A percentile compares a stretch with the other conserved stretches of the same genome.
Evolutionary conservation across 2,797 vertebrate species (phyloP).

Genomic region (Dermochelys coriacea): DNA sequence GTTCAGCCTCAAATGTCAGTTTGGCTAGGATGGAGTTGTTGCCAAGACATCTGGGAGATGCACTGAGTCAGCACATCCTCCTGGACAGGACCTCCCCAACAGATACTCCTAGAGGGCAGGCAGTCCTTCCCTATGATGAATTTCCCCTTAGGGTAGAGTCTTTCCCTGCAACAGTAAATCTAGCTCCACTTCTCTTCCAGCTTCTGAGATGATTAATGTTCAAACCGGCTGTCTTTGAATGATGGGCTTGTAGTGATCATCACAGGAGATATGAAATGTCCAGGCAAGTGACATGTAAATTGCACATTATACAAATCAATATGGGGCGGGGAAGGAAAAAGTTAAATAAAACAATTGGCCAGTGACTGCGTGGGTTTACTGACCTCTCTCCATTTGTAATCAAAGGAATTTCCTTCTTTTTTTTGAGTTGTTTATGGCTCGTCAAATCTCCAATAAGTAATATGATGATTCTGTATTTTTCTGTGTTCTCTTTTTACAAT

Average conservation of each 20-base stretch:
- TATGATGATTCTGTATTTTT: conserved; percentile 56
- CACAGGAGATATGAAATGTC: neutral
- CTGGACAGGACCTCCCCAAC: no score
- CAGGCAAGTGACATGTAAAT: neutral
- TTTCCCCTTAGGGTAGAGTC: neutral
- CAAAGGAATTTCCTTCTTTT: neutral
- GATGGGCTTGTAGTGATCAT: neutral
- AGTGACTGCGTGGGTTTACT: conserved; percentile 5
- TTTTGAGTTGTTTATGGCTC: neutral
- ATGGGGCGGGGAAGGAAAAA: neutral
- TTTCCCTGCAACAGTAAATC: neutral
- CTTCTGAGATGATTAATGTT: neutral
- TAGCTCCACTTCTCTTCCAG: neutral
- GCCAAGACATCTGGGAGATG: neutral
- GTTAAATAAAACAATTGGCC: neutral
- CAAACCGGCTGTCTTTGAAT: neutral
- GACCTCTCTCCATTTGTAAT: neutral
- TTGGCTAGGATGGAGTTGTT: neutral
- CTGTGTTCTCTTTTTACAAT: conserved; percentile 59
- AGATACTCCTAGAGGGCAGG: neutral
- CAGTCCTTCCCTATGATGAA: neutral
- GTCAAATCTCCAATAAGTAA: conserved; percentile 36
- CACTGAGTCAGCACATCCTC: neutral
- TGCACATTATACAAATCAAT: neutral
- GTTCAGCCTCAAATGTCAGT: neutral